Evolutionary conservation across 2,888 invertebrate genomes (phyloP).

Genomic region (Germaria angustata): DNA sequence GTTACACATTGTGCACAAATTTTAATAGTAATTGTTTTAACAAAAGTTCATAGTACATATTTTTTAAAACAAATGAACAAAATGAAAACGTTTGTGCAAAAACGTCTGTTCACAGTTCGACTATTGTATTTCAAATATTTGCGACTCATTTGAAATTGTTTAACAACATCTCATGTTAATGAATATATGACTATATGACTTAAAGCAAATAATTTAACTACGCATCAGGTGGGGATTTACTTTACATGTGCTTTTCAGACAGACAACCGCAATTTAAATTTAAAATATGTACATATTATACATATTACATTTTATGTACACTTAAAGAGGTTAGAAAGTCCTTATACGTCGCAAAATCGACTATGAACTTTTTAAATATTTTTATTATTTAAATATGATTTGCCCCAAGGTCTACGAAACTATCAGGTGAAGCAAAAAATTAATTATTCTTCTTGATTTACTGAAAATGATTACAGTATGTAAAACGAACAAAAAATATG

Average conservation of each 20-base stretch:
- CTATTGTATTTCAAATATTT: constrained; percentile 22
- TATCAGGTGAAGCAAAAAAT: too few species aligned
- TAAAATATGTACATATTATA: too few species aligned
- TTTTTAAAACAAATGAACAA: not conserved
- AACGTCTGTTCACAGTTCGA: not conserved
- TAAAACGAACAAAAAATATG: too few species aligned
- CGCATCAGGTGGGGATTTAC: not conserved
- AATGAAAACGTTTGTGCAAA: not conserved
- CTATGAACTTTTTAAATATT: too few species aligned
- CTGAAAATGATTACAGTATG: too few species aligned
- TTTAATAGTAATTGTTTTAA: not conserved
- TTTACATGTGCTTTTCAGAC: not conserved
- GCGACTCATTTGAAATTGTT: constrained; percentile 38
- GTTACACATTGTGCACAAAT: constrained; percentile 35
- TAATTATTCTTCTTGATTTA: too few species aligned
- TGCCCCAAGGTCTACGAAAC: too few species aligned
- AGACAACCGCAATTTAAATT: too few species aligned
- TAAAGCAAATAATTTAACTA: constrained; percentile 13
- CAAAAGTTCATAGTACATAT: not conserved
- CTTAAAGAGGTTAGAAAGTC: too few species aligned
- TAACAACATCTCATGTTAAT: constrained; percentile 43
- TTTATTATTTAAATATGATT: too few species aligned
- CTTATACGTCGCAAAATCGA: too few species aligned
- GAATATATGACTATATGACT: constrained; percentile 19
- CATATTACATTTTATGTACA: too few species aligned